phyloP scores from a whole-genome alignment of 2,888 invertebrate genomes.

The Ecliptopera silaceata region DNA sequence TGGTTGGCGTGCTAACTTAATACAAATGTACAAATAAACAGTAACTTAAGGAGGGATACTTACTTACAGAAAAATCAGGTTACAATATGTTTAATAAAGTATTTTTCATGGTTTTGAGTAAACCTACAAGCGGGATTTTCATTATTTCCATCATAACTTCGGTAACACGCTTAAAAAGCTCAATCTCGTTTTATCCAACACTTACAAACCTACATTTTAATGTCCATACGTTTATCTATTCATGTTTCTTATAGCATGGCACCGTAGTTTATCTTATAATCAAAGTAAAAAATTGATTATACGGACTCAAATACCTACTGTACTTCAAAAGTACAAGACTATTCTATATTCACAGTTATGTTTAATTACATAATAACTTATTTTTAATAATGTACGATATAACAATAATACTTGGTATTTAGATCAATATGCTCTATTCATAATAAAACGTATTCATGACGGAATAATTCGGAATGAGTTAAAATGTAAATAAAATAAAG shows the following conservation, averaged over 20 bases:
- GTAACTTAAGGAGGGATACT: too few relatives aligned
- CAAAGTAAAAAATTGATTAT: slow-evolving; percentile 12
- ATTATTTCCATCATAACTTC: slow-evolving; percentile 31
- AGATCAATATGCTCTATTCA: slow-evolving; percentile 37
- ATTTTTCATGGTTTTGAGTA: slow-evolving; percentile 4
- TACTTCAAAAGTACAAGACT: slow-evolving; percentile 40
- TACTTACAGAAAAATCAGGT: too few relatives aligned
- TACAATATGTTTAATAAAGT: background rate
- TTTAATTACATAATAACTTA: slow-evolving; percentile 8
- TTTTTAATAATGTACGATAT: slow-evolving; percentile 29
- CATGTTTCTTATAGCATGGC: slow-evolving; percentile 30
- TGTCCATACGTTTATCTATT: slow-evolving; percentile 13
- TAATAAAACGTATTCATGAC: slow-evolving; percentile 45
- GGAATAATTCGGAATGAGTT: slow-evolving; percentile 43
- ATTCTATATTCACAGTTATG: slow-evolving; percentile 46
- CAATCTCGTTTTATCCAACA: slow-evolving; percentile 12
- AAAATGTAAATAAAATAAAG: slow-evolving; percentile 35
- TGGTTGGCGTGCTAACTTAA: too few relatives aligned
- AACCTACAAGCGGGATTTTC: background rate
- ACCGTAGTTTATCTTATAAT: slow-evolving; percentile 27
- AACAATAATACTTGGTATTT: slow-evolving; percentile 46
- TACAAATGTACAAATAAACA: too few relatives aligned
- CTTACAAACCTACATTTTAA: slow-evolving; percentile 6
- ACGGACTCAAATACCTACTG: background rate
- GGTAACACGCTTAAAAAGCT: slow-evolving; percentile 43